phyloP scores from a whole-genome alignment of 2,113 vertebrate species.

The Pampusana beccarii region DNA sequence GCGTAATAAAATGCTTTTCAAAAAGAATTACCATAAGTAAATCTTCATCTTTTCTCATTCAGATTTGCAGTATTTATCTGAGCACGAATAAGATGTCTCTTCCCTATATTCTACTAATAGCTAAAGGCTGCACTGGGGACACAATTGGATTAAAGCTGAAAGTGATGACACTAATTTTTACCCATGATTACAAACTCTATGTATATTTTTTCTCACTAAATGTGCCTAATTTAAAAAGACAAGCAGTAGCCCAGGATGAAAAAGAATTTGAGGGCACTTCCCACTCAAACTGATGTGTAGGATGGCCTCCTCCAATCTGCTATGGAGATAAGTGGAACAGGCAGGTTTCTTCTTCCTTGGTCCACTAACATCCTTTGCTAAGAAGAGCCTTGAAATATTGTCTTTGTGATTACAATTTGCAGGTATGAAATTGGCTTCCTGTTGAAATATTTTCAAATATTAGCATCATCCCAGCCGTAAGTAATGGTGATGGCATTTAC shows the following conservation, averaged over 20 bases:
- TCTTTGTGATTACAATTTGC: conserved; percentile 61
- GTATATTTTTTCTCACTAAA: conserved; percentile 22
- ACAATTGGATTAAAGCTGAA: not conserved
- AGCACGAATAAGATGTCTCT: not conserved
- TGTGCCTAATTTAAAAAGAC: conserved; percentile 65
- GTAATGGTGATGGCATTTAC: conserved; percentile 61
- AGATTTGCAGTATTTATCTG: conserved; percentile 26
- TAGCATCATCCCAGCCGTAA: conserved; percentile 55
- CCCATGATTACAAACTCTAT: not conserved
- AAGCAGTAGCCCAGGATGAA: conserved; percentile 3
- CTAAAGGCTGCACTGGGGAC: not conserved
- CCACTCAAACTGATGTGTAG: not conserved
- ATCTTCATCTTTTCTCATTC: not conserved
- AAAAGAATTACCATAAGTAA: not conserved
- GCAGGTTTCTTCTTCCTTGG: conserved; percentile 1
- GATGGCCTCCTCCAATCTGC: not conserved
- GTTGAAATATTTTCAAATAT: conserved; percentile 68
- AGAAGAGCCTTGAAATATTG: conserved; percentile 57
- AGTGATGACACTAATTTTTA: conserved; percentile 40
- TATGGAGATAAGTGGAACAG: not conserved
- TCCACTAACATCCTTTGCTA: conserved; percentile 32
- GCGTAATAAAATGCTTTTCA: not conserved
- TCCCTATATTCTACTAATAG: not conserved
- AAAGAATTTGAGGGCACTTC: not conserved
- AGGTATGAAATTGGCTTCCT: conserved; percentile 33